phyloP scores from a whole-genome alignment of 2,888 invertebrate genomes.

The Platycheirus albimanus region DNA sequence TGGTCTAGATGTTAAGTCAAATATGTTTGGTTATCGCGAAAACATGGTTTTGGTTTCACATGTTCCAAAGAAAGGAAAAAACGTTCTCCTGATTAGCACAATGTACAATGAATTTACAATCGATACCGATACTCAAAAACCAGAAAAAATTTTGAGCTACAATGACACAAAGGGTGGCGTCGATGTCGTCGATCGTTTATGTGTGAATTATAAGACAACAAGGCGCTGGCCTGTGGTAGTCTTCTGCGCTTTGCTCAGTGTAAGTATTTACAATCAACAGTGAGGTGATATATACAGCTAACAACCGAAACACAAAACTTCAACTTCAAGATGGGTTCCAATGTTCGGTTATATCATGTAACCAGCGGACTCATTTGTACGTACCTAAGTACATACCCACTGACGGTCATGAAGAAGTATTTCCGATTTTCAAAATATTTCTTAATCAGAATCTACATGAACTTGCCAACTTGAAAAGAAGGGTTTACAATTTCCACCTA shows the following conservation, averaged over 20 bases:
- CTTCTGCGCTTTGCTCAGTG: slow-evolving; percentile 46
- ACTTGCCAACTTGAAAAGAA: too few species aligned
- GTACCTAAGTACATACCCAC: too few species aligned
- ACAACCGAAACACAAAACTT: slow-evolving; percentile 48
- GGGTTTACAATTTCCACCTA: too few species aligned
- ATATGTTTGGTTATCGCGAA: slow-evolving; percentile 37
- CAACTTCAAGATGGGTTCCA: too few species aligned
- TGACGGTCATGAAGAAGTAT: too few species aligned
- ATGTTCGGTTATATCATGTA: too few species aligned
- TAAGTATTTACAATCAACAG: slow-evolving; percentile 45
- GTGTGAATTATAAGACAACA: slow-evolving; percentile 50
- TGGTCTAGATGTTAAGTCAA: not conserved
- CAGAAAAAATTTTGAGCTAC: not conserved
- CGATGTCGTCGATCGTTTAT: slow-evolving; percentile 42
- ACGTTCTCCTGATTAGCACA: slow-evolving; percentile 38
- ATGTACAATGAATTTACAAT: not conserved
- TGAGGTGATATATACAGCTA: slow-evolving; percentile 41
- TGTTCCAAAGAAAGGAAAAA: slow-evolving; percentile 43
- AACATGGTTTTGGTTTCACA: slow-evolving; percentile 42
- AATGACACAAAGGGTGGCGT: slow-evolving; percentile 22
- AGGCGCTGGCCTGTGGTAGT: slow-evolving; percentile 42
- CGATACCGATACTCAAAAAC: not conserved
- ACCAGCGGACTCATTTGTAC: too few species aligned
- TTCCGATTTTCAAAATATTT: too few species aligned
- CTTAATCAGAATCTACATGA: too few species aligned